Conservation (phyloP, 2,888 invertebrate species). For the Cryptosula pallasiana region DNA sequence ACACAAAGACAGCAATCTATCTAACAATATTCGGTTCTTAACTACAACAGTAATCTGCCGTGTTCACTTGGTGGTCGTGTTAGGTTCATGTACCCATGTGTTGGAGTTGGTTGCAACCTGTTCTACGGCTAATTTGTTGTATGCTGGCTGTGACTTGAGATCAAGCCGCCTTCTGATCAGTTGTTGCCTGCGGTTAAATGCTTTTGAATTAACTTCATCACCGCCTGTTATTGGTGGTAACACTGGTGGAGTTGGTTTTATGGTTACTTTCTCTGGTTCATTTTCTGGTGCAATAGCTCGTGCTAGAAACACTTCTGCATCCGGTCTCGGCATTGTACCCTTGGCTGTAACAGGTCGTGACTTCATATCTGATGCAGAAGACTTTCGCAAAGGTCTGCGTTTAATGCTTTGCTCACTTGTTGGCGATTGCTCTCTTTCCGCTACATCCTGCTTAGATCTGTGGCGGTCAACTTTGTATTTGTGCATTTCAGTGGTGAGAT, state of each 20-base stretch:
- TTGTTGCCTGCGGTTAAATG: not conserved
- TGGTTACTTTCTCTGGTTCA: not conserved
- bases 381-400: not conserved
- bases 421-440: not conserved
- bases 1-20: too few relatives aligned
- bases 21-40: too few relatives aligned
- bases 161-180: not conserved
- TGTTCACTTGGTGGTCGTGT: not conserved
- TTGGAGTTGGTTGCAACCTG: not conserved
- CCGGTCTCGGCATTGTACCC: not conserved
- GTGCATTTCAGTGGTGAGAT: slow-evolving; percentile 35
- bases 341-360: slow-evolving; percentile 6
- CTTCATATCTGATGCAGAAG: not conserved
- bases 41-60: too few relatives aligned
- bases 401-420: not conserved
- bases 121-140: slow-evolving; percentile 6
- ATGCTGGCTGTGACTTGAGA: not conserved
- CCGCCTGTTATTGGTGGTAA: slow-evolving; percentile 21
- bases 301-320: slow-evolving; percentile 21
- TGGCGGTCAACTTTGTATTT: not conserved
- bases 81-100: slow-evolving; percentile 21
- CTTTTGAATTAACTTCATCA: not conserved
- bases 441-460: not conserved
- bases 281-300: not conserved
- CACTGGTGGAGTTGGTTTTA: slow-evolving; percentile 24